A percentile compares a stretch with the other conserved stretches of the same genome.
Evolutionary conservation across 2,113 vertebrate species (phyloP).

Genomic region (Pristiophorus japonicus): DNA sequence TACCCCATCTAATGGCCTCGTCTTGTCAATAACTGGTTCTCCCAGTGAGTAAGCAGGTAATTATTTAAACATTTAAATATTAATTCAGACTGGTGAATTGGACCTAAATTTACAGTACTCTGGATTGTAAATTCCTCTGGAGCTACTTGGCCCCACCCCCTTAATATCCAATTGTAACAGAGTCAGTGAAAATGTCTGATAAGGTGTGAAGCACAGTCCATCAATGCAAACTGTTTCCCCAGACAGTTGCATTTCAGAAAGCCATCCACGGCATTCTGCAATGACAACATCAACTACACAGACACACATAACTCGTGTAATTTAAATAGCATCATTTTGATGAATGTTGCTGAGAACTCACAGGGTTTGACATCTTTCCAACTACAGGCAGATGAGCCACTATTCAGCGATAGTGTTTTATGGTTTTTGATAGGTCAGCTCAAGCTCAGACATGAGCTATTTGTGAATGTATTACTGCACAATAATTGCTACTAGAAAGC

Average conservation of each 20-base stretch:
- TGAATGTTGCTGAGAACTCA: background rate
- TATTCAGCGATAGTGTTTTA: background rate
- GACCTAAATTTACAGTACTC: background rate
- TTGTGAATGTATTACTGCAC: background rate
- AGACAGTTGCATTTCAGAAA: conserved; percentile 3
- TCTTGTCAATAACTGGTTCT: background rate
- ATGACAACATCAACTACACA: background rate
- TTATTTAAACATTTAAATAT: background rate
- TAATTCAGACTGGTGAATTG: background rate
- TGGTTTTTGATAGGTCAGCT: background rate
- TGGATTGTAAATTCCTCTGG: background rate
- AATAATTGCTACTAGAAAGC: background rate
- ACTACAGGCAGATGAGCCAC: background rate
- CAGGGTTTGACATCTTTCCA: conserved; percentile 5
- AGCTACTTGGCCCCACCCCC: background rate
- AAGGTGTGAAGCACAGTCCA: background rate
- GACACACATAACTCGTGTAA: background rate
- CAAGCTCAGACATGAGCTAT: background rate
- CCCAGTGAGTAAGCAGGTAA: background rate
- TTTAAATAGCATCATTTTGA: conserved; percentile 6
- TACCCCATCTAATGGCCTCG: background rate
- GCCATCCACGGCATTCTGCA: background rate
- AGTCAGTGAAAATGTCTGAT: background rate
- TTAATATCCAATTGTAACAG: background rate
- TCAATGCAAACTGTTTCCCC: background rate